Percentiles rank a stretch among this genome's conserved stretches.
Evolutionary conservation across 2,797 vertebrate genomes (phyloP).

Genomic region (Squalus acanthias): DNA sequence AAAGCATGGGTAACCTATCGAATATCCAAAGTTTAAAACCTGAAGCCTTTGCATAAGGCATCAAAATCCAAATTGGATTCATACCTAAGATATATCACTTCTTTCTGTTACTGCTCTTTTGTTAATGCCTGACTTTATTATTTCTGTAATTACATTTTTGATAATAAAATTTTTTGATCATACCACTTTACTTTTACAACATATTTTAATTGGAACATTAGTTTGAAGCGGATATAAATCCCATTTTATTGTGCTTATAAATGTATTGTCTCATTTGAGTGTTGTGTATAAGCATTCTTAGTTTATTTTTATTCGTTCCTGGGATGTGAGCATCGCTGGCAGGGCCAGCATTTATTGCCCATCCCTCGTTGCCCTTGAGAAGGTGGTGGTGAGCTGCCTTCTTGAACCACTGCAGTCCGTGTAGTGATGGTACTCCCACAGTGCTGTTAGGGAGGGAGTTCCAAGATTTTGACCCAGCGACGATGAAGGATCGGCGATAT

Average conservation of each 20-base stretch:
- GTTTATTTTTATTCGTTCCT: too few species aligned
- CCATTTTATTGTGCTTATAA: background rate
- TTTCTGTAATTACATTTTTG: background rate
- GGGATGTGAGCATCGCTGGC: too few species aligned
- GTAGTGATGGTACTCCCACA: too few species aligned
- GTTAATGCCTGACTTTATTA: slow-evolving; percentile 1
- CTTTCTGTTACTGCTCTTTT: background rate
- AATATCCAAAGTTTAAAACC: background rate
- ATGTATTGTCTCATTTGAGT: background rate
- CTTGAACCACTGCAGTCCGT: too few species aligned
- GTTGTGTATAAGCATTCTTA: background rate
- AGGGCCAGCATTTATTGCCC: too few species aligned
- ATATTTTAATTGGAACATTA: background rate
- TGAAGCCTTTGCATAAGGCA: background rate
- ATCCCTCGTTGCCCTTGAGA: too few species aligned
- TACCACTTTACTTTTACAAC: background rate
- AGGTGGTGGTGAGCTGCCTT: too few species aligned
- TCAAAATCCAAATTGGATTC: background rate
- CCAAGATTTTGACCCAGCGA: too few species aligned
- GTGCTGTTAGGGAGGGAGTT: too few species aligned
- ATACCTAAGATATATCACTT: background rate
- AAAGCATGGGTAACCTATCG: background rate
- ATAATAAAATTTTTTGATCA: background rate
- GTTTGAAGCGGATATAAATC: background rate
- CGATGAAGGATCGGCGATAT: too few species aligned